Conservation (phyloP, 2,888 invertebrate genomes). For the Lithophane socia region DNA sequence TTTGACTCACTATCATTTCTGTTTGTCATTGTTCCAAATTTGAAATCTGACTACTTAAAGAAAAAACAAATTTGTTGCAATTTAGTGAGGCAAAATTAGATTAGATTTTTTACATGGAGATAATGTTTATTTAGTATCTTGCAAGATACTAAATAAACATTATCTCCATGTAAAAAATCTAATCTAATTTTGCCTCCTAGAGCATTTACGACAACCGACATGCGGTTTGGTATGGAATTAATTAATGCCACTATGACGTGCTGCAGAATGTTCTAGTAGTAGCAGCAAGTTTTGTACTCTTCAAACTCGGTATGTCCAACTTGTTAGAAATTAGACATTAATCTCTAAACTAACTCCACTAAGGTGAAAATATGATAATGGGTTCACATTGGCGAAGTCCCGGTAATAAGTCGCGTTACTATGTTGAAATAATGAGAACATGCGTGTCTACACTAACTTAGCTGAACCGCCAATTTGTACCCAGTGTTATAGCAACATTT, state of each 20-base stretch:
- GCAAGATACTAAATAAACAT: no score
- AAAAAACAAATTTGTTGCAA: background rate
- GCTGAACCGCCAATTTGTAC: slow-evolving; percentile 6
- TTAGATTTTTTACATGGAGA: background rate
- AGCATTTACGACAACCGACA: background rate
- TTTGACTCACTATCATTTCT: background rate
- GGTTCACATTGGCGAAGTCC: slow-evolving; percentile 21
- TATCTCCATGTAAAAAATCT: no score
- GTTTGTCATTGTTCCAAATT: background rate
- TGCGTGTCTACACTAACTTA: background rate
- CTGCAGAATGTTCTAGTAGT: background rate
- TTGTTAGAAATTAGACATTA: background rate
- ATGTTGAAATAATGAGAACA: background rate
- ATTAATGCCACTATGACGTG: background rate
- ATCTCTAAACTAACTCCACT: slow-evolving; percentile 6
- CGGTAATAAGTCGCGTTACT: background rate
- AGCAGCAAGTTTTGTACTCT: background rate
- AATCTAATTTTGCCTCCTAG: background rate
- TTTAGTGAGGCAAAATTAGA: background rate
- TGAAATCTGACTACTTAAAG: background rate
- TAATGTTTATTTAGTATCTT: background rate
- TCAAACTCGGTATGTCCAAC: background rate
- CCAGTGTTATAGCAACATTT: slow-evolving; percentile 25
- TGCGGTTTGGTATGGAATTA: background rate
- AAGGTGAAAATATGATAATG: slow-evolving; percentile 5